Base-by-base conservation (phyloP, 2,888 invertebrate species). In the Himalopsyche tibetana region DNA sequence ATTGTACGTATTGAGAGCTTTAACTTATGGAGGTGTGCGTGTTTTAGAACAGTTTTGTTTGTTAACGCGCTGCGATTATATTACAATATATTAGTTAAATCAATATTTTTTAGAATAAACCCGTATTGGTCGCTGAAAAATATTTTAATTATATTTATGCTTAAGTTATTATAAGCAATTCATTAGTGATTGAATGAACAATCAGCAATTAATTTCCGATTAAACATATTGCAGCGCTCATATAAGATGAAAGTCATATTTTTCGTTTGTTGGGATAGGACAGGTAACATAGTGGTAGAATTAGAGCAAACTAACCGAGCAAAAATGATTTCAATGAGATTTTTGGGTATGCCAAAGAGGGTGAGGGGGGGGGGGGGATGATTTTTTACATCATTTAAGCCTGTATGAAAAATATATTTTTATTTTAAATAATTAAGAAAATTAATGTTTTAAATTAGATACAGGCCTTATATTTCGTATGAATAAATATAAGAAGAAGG, bases 181-280 rank as follows among this genome's bases (percentile, higher is more conserved):
- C 3, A 42, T 42, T 42, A 2, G 8, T 6, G 42, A 42, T 42
- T 6, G 8, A 42, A 42, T 42, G 8, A 42, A 5, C 8, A 42
- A 55, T 28, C 4, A 55, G 17, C 4, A 55, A 55, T 12, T 12
- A 55, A 55, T 55, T 56, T 0, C 5, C n/a, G 6, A n/a, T 17
- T 63, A 11, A 8, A 5, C 0, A 63, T 51, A n/a, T 63, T 15
- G 63, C 8, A 63, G 63, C 63, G 63, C 63, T 63, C 63, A 63
- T 19, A 40, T 8, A 40, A 38, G 38, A n/a, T 8, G 11, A 80
- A 42, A 40, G 80, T 36, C 6, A 19, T 19, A 5, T 3, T 28
- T 55, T 19, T 8, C 36, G 40, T 74, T 82, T 86, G 86, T 88
- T 88, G 86, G 86, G 85, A 85, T 88, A 88, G 88, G 88, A 82